Evolutionary conservation across 2,113 vertebrate species (phyloP).

Genomic region (Rhegmatorhina hoffmannsi): DNA sequence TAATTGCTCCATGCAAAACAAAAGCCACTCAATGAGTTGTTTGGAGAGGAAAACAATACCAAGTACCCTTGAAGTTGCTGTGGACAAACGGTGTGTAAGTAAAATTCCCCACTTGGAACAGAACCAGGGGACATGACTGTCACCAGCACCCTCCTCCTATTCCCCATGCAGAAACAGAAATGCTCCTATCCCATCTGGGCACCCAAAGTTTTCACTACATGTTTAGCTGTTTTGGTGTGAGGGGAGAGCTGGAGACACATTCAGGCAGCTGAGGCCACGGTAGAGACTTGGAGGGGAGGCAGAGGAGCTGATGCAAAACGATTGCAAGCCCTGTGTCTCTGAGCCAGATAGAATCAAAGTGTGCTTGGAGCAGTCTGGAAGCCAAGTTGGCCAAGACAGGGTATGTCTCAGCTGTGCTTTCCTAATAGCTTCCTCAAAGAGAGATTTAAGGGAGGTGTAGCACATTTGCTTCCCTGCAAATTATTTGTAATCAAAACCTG

Average conservation of each 20-base stretch:
- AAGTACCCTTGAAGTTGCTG: background rate
- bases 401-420: background rate
- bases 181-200: background rate
- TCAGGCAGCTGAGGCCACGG: fast-evolving
- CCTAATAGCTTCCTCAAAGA: background rate
- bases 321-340: background rate
- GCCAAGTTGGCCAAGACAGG: background rate
- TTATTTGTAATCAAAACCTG: background rate
- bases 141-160: background rate
- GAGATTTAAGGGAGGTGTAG: background rate
- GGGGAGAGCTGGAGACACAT: background rate
- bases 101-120: background rate
- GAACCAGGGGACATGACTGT: background rate
- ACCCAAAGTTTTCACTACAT: background rate
- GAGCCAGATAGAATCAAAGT: background rate
- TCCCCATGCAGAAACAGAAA: background rate
- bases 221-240: background rate
- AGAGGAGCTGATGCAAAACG: background rate
- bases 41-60: conserved; percentile 40
- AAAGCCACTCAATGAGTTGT: background rate
- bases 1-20: conserved; percentile 43
- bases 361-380: background rate
- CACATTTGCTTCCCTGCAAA: background rate
- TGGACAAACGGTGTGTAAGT: background rate
- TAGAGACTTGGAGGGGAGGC: background rate